Evolutionary conservation across 2,888 invertebrate species (phyloP).

Genomic region (Crossocerus cetratus): DNA sequence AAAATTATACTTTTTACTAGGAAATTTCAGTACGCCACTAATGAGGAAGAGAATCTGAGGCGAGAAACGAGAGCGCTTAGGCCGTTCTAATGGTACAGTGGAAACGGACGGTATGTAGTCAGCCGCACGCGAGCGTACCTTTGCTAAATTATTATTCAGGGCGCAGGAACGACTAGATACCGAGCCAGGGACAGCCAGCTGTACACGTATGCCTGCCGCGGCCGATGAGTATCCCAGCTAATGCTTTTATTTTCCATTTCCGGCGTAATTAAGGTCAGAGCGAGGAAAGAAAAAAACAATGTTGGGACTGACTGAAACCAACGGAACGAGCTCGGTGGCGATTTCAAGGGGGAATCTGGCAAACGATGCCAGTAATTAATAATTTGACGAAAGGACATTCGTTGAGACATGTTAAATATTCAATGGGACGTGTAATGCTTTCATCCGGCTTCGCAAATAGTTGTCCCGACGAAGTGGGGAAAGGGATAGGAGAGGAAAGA

Average conservation of each 20-base stretch:
- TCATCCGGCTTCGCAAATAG: background rate
- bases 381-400: constrained; percentile 4
- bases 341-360: background rate
- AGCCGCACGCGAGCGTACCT: constrained; percentile 34
- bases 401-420: too few relatives aligned
- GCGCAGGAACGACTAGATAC: background rate
- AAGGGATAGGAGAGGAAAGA: background rate
- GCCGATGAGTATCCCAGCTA: constrained; percentile 16
- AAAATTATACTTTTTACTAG: too few relatives aligned
- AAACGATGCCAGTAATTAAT: constrained; percentile 22
- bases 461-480: background rate
- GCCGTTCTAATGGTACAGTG: constrained; percentile 25
- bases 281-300: constrained; percentile 10
- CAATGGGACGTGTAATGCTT: background rate
- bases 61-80: constrained; percentile 12
- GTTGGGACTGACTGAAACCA: constrained; percentile 3
- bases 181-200: background rate
- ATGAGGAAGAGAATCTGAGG: background rate
- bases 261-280: constrained; percentile 37
- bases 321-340: background rate
- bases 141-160: constrained; percentile 26
- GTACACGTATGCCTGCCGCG: background rate
- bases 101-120: constrained; percentile 38
- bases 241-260: constrained; percentile 24
- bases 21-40: too few relatives aligned